Conservation (phyloP, 2,888 invertebrate species). For the Ommatoiulus sabulosus region DNA sequence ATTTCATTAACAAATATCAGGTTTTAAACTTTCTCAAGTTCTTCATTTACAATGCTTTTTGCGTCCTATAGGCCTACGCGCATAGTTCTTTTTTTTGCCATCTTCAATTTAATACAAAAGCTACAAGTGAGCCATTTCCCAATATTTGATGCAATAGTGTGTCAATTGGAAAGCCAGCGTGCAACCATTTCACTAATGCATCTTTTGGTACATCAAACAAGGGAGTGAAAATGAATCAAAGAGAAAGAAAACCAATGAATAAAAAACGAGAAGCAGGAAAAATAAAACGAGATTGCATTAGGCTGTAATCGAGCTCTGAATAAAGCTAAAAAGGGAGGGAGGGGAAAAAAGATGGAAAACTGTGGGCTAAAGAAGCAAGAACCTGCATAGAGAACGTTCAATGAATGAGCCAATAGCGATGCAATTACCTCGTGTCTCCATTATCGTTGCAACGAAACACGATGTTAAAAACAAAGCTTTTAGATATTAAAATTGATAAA, state of each 20-base stretch:
- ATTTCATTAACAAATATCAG: not conserved
- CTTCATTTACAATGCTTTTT: not conserved
- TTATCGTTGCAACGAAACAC: constrained; percentile 42
- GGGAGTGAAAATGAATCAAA: constrained; percentile 54
- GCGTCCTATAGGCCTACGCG: not conserved
- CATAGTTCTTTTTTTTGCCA: not conserved
- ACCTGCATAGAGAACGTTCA: not conserved
- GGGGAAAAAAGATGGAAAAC: constrained; percentile 11
- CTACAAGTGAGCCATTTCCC: constrained; percentile 40
- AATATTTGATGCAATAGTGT: constrained; percentile 25
- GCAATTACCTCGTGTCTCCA: constrained; percentile 36
- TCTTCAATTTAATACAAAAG: constrained; percentile 43
- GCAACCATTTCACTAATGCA: constrained; percentile 54
- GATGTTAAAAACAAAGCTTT: constrained; percentile 43
- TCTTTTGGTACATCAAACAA: constrained; percentile 47
- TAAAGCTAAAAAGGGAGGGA: constrained; percentile 45
- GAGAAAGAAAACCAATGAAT: constrained; percentile 49
- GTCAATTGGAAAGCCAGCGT: constrained; percentile 52
- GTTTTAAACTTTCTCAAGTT: not conserved
- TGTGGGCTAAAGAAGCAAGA: constrained; percentile 14
- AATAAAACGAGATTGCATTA: constrained; percentile 54
- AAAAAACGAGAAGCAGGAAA: constrained; percentile 51
- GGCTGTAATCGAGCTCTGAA: constrained; percentile 50
- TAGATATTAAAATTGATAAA: constrained; percentile 43
- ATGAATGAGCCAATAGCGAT: constrained; percentile 30